Percentiles rank a stretch among this genome's conserved stretches.
phyloP scores from a whole-genome alignment of 1,140 invertebrate species.

The Antheraea pernyi region DNA sequence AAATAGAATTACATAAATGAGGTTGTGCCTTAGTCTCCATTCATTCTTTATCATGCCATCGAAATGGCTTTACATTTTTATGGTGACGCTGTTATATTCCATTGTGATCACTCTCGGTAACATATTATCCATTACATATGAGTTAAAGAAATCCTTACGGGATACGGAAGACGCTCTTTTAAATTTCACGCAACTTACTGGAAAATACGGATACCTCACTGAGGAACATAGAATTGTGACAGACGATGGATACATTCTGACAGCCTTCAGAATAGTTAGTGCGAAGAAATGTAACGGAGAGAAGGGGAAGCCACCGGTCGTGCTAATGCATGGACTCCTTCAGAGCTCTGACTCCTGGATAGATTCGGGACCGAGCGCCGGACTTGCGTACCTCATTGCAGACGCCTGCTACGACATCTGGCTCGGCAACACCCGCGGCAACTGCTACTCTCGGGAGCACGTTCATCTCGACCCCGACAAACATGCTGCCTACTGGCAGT shows the following conservation, averaged over 20 bases:
- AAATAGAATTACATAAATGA: neutral
- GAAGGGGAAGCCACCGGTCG: conserved; percentile 36
- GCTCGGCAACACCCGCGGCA: conserved; percentile 86
- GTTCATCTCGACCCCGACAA: conserved; percentile 76
- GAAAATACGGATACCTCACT: conserved; percentile 40
- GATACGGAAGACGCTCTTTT: conserved; percentile 17
- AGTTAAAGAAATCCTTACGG: conserved; percentile 11
- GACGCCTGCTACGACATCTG: conserved; percentile 89
- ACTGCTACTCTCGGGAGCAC: conserved; percentile 82
- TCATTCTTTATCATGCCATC: neutral
- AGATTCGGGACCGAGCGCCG: conserved; percentile 81
- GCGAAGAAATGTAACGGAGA: conserved; percentile 29
- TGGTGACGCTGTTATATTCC: neutral
- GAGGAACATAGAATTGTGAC: conserved; percentile 56
- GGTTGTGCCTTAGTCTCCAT: neutral
- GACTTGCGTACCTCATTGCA: conserved; percentile 82
- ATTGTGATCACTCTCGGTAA: neutral
- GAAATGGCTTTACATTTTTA: neutral
- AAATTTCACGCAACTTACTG: conserved; percentile 44
- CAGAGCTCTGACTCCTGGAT: conserved; percentile 84
- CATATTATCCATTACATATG: conserved; percentile 5
- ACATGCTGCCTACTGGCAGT: conserved; percentile 74
- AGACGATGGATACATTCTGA: conserved; percentile 77
- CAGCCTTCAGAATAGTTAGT: conserved; percentile 65
- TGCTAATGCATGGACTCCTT: conserved; percentile 83